Conservation (phyloP, 2,113 vertebrate genomes). For the Xiphophorus hellerii region DNA sequence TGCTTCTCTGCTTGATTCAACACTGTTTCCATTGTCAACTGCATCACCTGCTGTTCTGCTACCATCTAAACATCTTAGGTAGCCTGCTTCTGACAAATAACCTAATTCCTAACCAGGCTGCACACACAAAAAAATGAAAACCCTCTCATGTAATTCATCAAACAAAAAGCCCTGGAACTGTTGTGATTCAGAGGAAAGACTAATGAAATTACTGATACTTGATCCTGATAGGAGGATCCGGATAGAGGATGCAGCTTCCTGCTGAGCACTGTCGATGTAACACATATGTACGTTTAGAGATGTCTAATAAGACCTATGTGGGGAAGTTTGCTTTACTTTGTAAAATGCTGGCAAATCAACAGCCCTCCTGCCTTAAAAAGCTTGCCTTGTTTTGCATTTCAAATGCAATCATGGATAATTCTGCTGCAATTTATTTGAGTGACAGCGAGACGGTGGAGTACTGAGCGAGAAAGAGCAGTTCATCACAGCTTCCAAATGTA, state of each 20-base stretch:
- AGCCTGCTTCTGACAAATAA: slow-evolving; percentile 66
- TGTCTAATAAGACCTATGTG: slow-evolving; percentile 59
- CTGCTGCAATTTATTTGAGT: slow-evolving; percentile 68
- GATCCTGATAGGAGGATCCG: slow-evolving; percentile 49
- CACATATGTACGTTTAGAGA: slow-evolving; percentile 60
- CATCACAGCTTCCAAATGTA: slow-evolving; percentile 47
- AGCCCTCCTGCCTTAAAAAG: slow-evolving; percentile 40
- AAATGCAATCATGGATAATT: slow-evolving; percentile 79
- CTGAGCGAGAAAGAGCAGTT: slow-evolving; percentile 55
- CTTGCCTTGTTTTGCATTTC: slow-evolving; percentile 74
- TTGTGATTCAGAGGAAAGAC: slow-evolving; percentile 64
- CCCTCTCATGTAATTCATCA: slow-evolving; percentile 44
- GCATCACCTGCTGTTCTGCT: slow-evolving; percentile 73
- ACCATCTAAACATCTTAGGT: slow-evolving; percentile 59
- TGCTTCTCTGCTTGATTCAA: slow-evolving; percentile 70
- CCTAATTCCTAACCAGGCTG: slow-evolving; percentile 17
- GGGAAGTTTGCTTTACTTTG: slow-evolving; percentile 41
- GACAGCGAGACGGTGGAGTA: slow-evolving; percentile 63
- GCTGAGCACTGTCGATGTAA: slow-evolving; percentile 40
- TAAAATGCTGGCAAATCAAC: slow-evolving; percentile 43
- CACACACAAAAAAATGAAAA: slow-evolving; percentile 38
- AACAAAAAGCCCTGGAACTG: slow-evolving; percentile 26
- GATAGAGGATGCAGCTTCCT: slow-evolving; percentile 34
- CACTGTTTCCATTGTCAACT: slow-evolving; percentile 60
- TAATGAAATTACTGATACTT: slow-evolving; percentile 60